Percentiles rank a stretch among this genome's conserved stretches.
These are phyloP conservation scores for Zelleria hepariella DNA, from an alignment of 2,888 invertebrate species.

Conservation along the genomic window DNA sequence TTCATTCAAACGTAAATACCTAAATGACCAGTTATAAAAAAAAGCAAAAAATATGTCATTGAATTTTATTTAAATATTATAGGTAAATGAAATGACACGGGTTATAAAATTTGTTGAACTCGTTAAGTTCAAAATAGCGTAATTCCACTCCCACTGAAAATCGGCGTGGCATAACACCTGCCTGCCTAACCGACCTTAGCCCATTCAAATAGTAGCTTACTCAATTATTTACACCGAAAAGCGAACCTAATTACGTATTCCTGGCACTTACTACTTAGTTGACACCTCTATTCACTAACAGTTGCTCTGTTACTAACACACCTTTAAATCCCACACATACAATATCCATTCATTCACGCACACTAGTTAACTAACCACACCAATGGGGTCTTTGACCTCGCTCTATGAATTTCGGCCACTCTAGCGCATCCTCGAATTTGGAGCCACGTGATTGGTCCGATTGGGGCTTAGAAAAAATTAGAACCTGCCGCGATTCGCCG, in stretches of 20 bases:
- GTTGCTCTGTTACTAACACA: slow-evolving; percentile 35
- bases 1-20: no score
- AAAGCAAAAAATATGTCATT: no score
- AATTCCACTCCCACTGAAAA: no score
- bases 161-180: neutral
- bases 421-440: slow-evolving; percentile 42
- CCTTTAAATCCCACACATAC: neutral
- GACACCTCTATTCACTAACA: slow-evolving; percentile 55
- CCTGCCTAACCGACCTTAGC: neutral
- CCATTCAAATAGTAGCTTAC: neutral
- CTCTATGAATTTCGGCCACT: slow-evolving; percentile 48
- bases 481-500: slow-evolving; percentile 19
- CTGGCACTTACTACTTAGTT: neutral
- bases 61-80: no score
- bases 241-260: neutral
- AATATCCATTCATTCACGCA: slow-evolving; percentile 6
- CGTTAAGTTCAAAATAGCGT: no score
- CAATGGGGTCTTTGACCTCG: neutral
- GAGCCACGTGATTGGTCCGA: slow-evolving; percentile 32
- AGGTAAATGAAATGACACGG: no score
- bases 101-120: no score
- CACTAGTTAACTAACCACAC: neutral
- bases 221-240: neutral
- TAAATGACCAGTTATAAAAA: no score
- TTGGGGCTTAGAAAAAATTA: slow-evolving; percentile 46